Conservation (phyloP, 2,888 invertebrate genomes). For the Cyclophora albipunctata region DNA sequence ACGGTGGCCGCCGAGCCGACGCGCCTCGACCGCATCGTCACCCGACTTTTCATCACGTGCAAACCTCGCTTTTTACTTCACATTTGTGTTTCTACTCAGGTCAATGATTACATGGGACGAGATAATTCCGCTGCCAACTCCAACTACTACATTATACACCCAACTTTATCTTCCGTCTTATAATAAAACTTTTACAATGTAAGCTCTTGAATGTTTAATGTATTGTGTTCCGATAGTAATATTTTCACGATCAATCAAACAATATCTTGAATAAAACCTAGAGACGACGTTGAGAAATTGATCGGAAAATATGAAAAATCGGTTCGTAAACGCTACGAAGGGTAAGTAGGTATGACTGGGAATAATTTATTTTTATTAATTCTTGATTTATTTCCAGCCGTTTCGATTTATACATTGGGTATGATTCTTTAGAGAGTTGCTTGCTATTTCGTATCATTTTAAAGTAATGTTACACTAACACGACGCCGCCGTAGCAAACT, state of each 20-base stretch:
- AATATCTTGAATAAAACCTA: slow-evolving; percentile 23
- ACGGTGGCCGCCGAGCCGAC: slow-evolving; percentile 5
- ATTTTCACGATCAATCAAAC: slow-evolving; percentile 23
- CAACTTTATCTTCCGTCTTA: neutral
- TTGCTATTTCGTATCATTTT: too few relatives aligned
- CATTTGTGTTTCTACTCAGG: slow-evolving; percentile 7
- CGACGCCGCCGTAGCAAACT: too few relatives aligned
- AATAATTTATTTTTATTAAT: too few relatives aligned
- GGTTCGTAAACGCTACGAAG: slow-evolving; percentile 15
- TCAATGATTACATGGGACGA: slow-evolving; percentile 7
- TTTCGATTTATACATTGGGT: too few relatives aligned
- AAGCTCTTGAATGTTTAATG: slow-evolving; percentile 6
- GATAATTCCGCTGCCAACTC: neutral
- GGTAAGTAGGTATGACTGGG: slow-evolving; percentile 1
- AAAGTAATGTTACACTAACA: too few relatives aligned
- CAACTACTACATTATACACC: neutral
- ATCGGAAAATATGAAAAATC: slow-evolving; percentile 26
- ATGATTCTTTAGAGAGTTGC: too few relatives aligned
- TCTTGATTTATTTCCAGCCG: too few relatives aligned
- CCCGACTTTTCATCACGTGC: slow-evolving; percentile 17
- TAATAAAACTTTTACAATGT: slow-evolving; percentile 2
- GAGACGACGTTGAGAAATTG: slow-evolving; percentile 31
- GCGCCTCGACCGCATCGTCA: slow-evolving; percentile 4
- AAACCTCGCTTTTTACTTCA: slow-evolving; percentile 6
- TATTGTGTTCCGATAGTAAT: slow-evolving; percentile 12